A percentile compares a stretch with the other conserved stretches of the same genome.
phyloP scores from a whole-genome alignment of 2,888 invertebrate genomes.

The Drosophila putrida region DNA sequence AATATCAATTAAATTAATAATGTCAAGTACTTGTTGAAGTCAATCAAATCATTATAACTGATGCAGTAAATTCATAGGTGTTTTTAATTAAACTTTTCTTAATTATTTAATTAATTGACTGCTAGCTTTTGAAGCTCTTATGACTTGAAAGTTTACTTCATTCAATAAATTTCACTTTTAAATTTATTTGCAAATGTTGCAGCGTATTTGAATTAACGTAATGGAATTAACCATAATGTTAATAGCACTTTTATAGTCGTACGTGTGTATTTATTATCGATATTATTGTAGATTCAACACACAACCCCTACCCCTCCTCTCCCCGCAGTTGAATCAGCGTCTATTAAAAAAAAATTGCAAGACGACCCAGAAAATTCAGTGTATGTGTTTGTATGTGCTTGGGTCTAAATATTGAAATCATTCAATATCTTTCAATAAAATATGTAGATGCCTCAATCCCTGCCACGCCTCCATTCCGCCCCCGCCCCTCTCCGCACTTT shows the following conservation, averaged over 20 bases:
- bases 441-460: constrained; percentile 73
- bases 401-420: constrained; percentile 72
- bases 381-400: constrained; percentile 18
- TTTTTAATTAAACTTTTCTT: no score
- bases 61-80: no score
- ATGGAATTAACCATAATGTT: constrained; percentile 19
- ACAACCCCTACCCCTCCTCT: neutral
- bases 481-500: constrained; percentile 11
- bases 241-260: constrained; percentile 1
- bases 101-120: no score
- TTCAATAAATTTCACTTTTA: neutral
- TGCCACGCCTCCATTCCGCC: neutral
- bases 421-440: constrained; percentile 80
- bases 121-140: no score
- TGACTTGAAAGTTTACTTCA: no score
- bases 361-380: constrained; percentile 31
- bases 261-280: constrained; percentile 14
- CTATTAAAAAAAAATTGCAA: constrained; percentile 21
- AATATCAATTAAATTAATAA: no score
- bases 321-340: constrained; percentile 16
- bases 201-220: constrained; percentile 1
- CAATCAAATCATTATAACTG: no score
- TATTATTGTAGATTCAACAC: constrained; percentile 16
- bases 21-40: no score
- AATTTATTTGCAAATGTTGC: neutral